A percentile compares a stretch with the other conserved stretches of the same genome.
Evolutionary conservation across 2,888 invertebrate genomes (phyloP).

Genomic region (Hypselothyrea guttata): DNA sequence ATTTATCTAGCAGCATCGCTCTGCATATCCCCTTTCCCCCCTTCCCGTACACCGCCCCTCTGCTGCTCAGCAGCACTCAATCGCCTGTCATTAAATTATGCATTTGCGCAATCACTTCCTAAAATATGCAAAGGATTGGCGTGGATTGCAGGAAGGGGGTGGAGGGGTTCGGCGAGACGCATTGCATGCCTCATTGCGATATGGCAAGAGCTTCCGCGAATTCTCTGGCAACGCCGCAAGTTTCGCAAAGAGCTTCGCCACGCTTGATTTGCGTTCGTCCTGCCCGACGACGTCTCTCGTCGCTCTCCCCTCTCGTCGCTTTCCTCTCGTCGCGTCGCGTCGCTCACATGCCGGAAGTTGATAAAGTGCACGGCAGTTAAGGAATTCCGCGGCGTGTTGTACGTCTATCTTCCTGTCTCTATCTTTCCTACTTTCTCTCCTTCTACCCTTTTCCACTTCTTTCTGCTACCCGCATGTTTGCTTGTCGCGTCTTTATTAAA

Average conservation of each 20-base stretch:
- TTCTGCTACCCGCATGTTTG: constrained; percentile 8
- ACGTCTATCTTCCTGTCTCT: not conserved
- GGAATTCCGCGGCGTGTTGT: constrained; percentile 65
- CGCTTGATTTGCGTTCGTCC: constrained; percentile 69
- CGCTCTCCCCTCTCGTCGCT: constrained; percentile 49
- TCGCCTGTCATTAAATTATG: constrained; percentile 75
- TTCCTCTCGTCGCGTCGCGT: constrained; percentile 32
- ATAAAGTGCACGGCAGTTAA: constrained; percentile 69
- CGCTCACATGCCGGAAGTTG: constrained; percentile 72
- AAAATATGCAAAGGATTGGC: constrained; percentile 60
- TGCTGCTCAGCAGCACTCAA: constrained; percentile 40
- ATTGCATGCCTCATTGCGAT: constrained; percentile 53
- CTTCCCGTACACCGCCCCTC: not conserved
- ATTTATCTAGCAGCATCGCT: constrained; percentile 15
- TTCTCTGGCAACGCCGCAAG: constrained; percentile 36
- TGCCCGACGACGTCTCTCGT: constrained; percentile 15
- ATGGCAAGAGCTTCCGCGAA: constrained; percentile 43
- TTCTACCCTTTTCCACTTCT: not conserved
- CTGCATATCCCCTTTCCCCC: not conserved
- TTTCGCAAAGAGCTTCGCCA: constrained; percentile 47
- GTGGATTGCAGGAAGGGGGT: not conserved
- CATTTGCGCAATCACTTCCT: constrained; percentile 77
- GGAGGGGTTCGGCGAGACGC: constrained; percentile 15
- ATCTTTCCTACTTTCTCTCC: not conserved
- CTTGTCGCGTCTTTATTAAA: constrained; percentile 65